phyloP scores from a whole-genome alignment of 2,797 vertebrate species.

The Xenentodon cancila region DNA sequence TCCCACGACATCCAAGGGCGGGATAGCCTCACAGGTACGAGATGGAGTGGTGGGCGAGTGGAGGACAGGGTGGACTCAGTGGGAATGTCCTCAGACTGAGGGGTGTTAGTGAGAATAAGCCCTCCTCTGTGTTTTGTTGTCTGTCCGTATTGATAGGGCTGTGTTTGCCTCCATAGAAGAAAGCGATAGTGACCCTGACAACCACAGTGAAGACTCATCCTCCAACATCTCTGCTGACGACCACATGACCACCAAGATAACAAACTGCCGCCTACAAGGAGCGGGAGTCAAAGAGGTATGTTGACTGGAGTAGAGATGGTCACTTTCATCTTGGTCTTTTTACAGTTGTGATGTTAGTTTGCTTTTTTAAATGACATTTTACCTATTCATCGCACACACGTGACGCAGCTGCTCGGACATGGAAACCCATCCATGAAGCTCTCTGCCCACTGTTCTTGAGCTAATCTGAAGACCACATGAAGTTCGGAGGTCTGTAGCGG shows the following conservation, averaged over 20 bases:
- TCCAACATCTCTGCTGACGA: constrained; percentile 84
- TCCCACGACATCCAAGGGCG: constrained; percentile 83
- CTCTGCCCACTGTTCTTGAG: too few species aligned
- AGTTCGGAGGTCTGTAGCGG: too few species aligned
- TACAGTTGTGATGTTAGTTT: background rate
- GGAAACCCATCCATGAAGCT: too few species aligned
- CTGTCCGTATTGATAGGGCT: constrained; percentile 79
- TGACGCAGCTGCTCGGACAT: too few species aligned
- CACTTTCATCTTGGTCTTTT: background rate
- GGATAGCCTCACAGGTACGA: constrained; percentile 83
- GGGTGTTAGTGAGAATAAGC: constrained; percentile 73
- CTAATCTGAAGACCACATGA: too few species aligned
- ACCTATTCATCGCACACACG: too few species aligned
- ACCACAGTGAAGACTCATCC: constrained; percentile 82
- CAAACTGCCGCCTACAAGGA: constrained; percentile 73
- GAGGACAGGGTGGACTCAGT: constrained; percentile 29
- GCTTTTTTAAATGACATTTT: too few species aligned
- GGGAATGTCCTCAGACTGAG: constrained; percentile 54
- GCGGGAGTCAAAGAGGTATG: constrained; percentile 85
- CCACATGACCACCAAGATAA: constrained; percentile 81
- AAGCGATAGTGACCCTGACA: constrained; percentile 84
- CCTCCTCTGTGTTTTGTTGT: constrained; percentile 77
- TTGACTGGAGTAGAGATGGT: background rate
- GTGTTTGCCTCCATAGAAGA: constrained; percentile 83
- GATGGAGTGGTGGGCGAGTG: constrained; percentile 24